Conservation (phyloP, 2,888 invertebrate genomes). For the Synergus gifuensis region DNA sequence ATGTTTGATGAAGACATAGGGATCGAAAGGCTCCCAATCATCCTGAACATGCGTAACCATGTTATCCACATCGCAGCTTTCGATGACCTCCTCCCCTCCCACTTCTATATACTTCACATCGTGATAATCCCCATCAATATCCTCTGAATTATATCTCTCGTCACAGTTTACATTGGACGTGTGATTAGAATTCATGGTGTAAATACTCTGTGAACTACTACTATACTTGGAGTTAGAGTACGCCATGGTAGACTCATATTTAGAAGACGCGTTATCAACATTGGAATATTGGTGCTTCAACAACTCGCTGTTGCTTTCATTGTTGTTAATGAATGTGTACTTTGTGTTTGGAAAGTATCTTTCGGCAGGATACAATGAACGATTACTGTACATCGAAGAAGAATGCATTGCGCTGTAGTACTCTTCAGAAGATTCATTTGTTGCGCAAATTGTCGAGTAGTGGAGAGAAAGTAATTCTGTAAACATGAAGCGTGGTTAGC, state of each 20-base stretch:
- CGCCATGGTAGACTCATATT: constrained; percentile 63
- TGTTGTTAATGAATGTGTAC: constrained; percentile 66
- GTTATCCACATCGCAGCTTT: constrained; percentile 73
- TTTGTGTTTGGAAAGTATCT: constrained; percentile 67
- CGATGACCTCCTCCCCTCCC: constrained; percentile 74
- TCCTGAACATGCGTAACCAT: constrained; percentile 79
- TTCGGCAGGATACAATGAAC: constrained; percentile 61
- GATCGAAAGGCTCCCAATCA: constrained; percentile 91
- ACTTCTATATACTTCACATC: constrained; percentile 75
- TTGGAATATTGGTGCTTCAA: constrained; percentile 61
- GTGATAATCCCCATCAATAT: constrained; percentile 69
- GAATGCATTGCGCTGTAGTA: constrained; percentile 72
- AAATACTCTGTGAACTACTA: constrained; percentile 59
- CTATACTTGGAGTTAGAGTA: constrained; percentile 62
- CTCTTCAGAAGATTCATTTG: constrained; percentile 66
- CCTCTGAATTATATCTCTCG: constrained; percentile 67
- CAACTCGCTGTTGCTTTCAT: constrained; percentile 64
- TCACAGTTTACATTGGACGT: constrained; percentile 70
- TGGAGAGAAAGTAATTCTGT: constrained; percentile 72
- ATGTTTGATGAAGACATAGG: constrained; percentile 94
- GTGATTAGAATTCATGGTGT: constrained; percentile 62
- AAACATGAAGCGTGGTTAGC: constrained; percentile 47
- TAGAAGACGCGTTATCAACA: constrained; percentile 61
- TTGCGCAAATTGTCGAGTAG: constrained; percentile 70
- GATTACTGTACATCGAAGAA: constrained; percentile 66